These are phyloP conservation scores for Zygaena filipendulae DNA, from an alignment of 2,888 invertebrate genomes.

Conservation along the genomic window DNA sequence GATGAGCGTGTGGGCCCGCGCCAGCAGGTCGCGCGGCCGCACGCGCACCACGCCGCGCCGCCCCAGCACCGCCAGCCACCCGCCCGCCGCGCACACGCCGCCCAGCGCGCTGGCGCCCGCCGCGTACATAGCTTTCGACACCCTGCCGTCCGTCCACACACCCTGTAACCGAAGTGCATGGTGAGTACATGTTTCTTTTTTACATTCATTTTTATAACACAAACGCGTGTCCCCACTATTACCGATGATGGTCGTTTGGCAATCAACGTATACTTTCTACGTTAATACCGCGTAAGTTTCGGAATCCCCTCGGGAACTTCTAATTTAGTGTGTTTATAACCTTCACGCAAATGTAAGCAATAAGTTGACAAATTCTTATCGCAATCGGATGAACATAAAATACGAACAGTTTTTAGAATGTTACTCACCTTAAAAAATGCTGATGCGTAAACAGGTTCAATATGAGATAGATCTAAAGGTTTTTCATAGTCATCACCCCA, in stretches of 20 bases:
- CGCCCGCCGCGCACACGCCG: conserved; percentile 56
- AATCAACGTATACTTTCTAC: no score
- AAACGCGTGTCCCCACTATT: no score
- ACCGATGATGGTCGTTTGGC: no score
- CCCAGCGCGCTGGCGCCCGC: conserved; percentile 68
- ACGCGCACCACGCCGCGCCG: conserved; percentile 73
- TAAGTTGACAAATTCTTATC: no score
- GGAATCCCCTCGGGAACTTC: no score
- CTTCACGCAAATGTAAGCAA: no score
- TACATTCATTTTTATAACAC: no score
- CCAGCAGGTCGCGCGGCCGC: conserved; percentile 69
- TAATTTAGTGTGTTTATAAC: no score
- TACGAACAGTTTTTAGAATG: no score
- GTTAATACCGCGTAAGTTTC: no score
- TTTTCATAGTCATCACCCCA: conserved; percentile 93
- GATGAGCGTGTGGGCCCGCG: conserved; percentile 66
- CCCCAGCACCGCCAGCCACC: conserved; percentile 68
- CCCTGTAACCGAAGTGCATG: conserved; percentile 69
- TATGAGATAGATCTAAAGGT: conserved; percentile 80
- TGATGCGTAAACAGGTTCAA: conserved; percentile 86
- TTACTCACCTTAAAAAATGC: conserved; percentile 81
- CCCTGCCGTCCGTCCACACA: conserved; percentile 95
- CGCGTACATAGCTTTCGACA: conserved; percentile 71
- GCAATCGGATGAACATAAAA: no score
- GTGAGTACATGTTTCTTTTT: no score